phyloP scores from a whole-genome alignment of 2,888 invertebrate species.

The Drosophila sordidula region DNA sequence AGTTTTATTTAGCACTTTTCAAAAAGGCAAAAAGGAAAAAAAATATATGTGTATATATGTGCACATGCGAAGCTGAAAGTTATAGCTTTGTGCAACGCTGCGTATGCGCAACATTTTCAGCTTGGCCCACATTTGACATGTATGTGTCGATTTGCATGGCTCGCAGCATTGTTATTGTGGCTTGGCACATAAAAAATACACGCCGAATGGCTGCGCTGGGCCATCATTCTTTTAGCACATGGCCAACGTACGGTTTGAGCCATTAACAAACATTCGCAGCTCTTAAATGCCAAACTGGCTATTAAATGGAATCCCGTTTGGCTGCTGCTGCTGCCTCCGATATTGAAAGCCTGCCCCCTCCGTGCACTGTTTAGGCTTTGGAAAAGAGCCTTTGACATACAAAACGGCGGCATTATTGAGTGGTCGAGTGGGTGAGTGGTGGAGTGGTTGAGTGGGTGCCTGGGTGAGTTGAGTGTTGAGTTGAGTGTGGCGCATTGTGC shows the following conservation, averaged over 20 bases:
- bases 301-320: constrained; percentile 48
- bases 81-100: constrained; percentile 39
- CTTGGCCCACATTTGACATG: constrained; percentile 37
- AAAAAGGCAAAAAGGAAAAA: neutral
- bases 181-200: constrained; percentile 41
- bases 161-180: constrained; percentile 37
- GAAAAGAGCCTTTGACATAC: constrained; percentile 68
- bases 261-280: constrained; percentile 49
- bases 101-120: constrained; percentile 53
- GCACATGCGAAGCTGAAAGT: constrained; percentile 17
- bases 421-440: constrained; percentile 17
- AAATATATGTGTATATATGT: neutral
- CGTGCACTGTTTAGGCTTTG: constrained; percentile 55
- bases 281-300: constrained; percentile 47
- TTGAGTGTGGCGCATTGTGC: constrained; percentile 27
- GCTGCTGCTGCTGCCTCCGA: constrained; percentile 5
- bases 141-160: constrained; percentile 44
- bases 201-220: constrained; percentile 16
- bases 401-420: constrained; percentile 59
- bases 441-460: constrained; percentile 11
- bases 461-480: constrained; percentile 8
- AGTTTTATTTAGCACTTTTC: constrained; percentile 46
- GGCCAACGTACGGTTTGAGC: constrained; percentile 11
- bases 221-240: constrained; percentile 31
- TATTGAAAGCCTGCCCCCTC: constrained; percentile 5